Base-by-base conservation (phyloP, 1,140 invertebrate species). In the Dermatophagoides farinae region DNA sequence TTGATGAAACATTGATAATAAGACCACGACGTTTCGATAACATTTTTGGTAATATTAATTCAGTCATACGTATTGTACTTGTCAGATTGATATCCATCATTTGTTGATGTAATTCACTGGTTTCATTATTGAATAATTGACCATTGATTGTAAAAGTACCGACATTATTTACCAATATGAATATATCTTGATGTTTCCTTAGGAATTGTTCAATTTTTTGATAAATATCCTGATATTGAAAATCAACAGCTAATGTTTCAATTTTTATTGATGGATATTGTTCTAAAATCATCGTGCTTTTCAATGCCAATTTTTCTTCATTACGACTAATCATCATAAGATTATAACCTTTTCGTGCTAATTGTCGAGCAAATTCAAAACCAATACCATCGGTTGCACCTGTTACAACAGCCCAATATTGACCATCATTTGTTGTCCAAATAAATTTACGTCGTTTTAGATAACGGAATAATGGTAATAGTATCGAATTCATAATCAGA, bases 331-430 rank as follows among this genome's bases (percentile, higher is more conserved):
- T 82, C 53, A 97, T 74, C 37, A 95, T 79, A 41, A 97, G 74
- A 69, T 91, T 83, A 60, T 92, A 74, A 46, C 89, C 88, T 63
- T 77, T 77, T 46, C 79, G 74, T 0, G 88, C 90, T 53, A 95
- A 70, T 82, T 85, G 70, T 20, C 80, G 77, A 1, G 85, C 84
- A 69, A 85, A 91, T 1, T 85, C 85, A 71, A 85, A 87, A 14
- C 88, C 88, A 66, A 93, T 81, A 10, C 88, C 88, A 76, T 91
- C 87, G 1, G 88, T 91, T 0, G 84, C 80, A 37, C 88, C 88
- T 25, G 88, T 93, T 0, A 92, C 74, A 58, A 92, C 84, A 79
- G 75, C 63, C 8, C 57, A 53, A 49, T 61, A 53, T 62, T 64
- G 12, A 12, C 47, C 47, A 50, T 50, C 12, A 20, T 50, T 44